Evolutionary conservation across 2,797 vertebrate species (phyloP).

Genomic region (Lates japonicus): DNA sequence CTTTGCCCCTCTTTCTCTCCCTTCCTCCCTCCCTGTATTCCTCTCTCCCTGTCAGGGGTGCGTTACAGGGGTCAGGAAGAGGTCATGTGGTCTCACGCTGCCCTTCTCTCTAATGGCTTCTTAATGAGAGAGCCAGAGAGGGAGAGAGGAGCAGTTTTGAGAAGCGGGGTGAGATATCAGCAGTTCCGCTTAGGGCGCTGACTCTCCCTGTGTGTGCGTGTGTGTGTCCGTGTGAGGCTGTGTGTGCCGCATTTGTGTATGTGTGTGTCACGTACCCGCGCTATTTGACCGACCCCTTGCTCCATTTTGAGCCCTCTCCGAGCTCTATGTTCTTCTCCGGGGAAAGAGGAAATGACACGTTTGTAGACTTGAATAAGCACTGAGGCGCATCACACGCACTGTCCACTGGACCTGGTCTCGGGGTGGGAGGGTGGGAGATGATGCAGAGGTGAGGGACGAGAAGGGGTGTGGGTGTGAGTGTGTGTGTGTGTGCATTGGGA

Average conservation of each 20-base stretch:
- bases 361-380: constrained; percentile 80
- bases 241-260: constrained; percentile 8
- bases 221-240: background rate
- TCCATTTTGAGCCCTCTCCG: constrained; percentile 68
- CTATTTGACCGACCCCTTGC: constrained; percentile 66
- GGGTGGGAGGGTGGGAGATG: constrained; percentile 36
- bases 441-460: constrained; percentile 52
- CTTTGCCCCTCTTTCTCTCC: constrained; percentile 42
- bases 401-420: constrained; percentile 64
- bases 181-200: constrained; percentile 65
- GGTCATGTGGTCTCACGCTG: constrained; percentile 74
- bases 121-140: constrained; percentile 76
- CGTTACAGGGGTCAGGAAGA: constrained; percentile 71
- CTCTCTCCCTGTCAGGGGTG: constrained; percentile 59
- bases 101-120: constrained; percentile 79
- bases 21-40: constrained; percentile 9
- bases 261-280: constrained; percentile 14
- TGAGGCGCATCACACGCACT: constrained; percentile 68
- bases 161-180: constrained; percentile 68
- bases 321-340: constrained; percentile 67
- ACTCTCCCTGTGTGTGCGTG: constrained; percentile 20
- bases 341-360: constrained; percentile 84
- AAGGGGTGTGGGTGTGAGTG: background rate
- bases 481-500: background rate
- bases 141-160: constrained; percentile 59